Percentiles rank a stretch among this genome's conserved stretches.
phyloP scores from a whole-genome alignment of 2,888 invertebrate species.

The Bembecia ichneumoniformis region DNA sequence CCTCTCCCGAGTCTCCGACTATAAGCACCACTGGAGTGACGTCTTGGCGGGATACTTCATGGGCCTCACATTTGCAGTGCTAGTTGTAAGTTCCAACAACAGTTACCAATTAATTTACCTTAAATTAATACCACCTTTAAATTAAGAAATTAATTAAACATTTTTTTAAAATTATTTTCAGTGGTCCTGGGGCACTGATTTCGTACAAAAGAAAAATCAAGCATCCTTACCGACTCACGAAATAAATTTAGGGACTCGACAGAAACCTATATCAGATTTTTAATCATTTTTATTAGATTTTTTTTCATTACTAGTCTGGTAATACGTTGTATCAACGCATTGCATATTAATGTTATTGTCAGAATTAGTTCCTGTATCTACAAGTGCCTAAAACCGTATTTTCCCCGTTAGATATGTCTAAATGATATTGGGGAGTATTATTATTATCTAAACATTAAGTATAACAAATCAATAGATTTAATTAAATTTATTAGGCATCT shows the following conservation, averaged over 20 bases:
- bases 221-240: slow-evolving; percentile 33
- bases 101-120: neutral
- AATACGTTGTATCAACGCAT: neutral
- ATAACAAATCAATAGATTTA: too few species aligned
- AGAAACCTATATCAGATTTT: neutral
- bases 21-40: slow-evolving; percentile 98
- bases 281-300: neutral
- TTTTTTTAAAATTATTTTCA: slow-evolving; percentile 21
- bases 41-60: slow-evolving; percentile 86
- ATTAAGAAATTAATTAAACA: neutral
- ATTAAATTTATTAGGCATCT: too few species aligned
- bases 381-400: too few species aligned
- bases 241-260: slow-evolving; percentile 10
- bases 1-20: slow-evolving; percentile 91
- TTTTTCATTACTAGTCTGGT: neutral
- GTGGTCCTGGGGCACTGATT: slow-evolving; percentile 50
- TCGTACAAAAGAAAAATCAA: slow-evolving; percentile 35
- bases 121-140: neutral
- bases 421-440: too few species aligned
- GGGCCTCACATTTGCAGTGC: slow-evolving; percentile 76
- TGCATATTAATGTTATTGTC: neutral
- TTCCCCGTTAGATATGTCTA: too few species aligned
- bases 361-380: too few species aligned
- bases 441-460: too few species aligned
- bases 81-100: slow-evolving; percentile 71